These are phyloP conservation scores for Eclectus roratus DNA, from an alignment of 2,113 vertebrate species.

Conservation along the genomic window DNA sequence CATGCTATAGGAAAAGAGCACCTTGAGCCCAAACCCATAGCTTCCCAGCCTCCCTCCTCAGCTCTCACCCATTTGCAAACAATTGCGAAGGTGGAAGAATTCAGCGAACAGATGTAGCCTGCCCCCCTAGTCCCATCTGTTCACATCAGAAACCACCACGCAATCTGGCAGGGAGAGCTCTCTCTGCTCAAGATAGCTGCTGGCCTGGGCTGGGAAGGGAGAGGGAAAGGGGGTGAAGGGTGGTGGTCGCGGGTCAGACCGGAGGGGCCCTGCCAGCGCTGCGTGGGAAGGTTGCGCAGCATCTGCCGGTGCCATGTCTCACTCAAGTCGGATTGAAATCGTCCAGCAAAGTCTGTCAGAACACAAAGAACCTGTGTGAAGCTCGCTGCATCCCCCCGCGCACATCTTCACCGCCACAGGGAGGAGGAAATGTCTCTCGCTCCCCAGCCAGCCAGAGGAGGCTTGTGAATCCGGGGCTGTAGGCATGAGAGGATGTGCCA, in stretches of 20 bases:
- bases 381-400: neutral
- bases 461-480: neutral
- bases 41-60: neutral
- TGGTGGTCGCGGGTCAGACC: neutral
- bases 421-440: constrained; percentile 13
- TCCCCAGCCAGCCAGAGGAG: neutral
- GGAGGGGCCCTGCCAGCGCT: neutral
- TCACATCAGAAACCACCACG: constrained; percentile 64
- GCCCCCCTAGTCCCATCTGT: constrained; percentile 64
- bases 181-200: neutral
- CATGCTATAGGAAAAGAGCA: neutral
- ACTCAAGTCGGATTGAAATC: neutral
- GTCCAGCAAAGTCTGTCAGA: constrained; percentile 22
- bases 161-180: constrained; percentile 49
- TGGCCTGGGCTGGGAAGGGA: constrained; percentile 1
- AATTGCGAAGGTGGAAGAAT: constrained; percentile 68
- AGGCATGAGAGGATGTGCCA: neutral
- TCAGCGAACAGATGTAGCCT: constrained; percentile 59
- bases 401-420: neutral
- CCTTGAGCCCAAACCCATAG: constrained; percentile 1
- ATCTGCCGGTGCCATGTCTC: constrained; percentile 15
- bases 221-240: neutral
- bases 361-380: constrained; percentile 7
- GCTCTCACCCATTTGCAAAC: constrained; percentile 60
- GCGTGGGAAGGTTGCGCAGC: neutral